phyloP scores from a whole-genome alignment of 2,888 invertebrate genomes.

The Epirrhoe alternata region DNA sequence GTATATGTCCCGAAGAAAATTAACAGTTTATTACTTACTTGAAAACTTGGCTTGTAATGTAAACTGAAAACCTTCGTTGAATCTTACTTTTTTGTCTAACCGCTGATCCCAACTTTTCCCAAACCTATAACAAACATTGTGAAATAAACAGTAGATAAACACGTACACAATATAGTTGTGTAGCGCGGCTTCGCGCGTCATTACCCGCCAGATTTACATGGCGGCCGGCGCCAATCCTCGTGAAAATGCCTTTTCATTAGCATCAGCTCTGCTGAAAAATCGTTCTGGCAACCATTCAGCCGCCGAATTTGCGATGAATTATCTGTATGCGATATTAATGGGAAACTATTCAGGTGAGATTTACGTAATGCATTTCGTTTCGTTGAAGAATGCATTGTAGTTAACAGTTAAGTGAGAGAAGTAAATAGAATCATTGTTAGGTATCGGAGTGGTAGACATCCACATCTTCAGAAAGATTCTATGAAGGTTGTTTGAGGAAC shows the following conservation, averaged over 20 bases:
- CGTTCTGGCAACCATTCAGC: conserved; percentile 67
- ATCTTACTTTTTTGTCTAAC: no score
- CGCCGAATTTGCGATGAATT: conserved; percentile 48
- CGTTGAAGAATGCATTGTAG: background rate
- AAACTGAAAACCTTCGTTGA: no score
- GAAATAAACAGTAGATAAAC: conserved; percentile 16
- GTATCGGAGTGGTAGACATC: no score
- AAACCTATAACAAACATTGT: conserved; percentile 4
- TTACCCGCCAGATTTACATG: conserved; percentile 78
- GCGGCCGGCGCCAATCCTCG: conserved; percentile 80
- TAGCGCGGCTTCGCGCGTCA: conserved; percentile 76
- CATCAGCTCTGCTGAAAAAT: conserved; percentile 80
- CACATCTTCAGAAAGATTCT: no score
- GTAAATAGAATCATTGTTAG: no score
- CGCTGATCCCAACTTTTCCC: conserved; percentile 27
- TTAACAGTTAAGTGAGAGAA: no score
- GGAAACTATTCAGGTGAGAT: conserved; percentile 12
- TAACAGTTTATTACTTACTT: no score
- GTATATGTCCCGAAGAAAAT: no score
- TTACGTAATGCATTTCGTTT: background rate
- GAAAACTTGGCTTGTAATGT: no score
- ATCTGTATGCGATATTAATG: conserved; percentile 34
- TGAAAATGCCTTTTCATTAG: conserved; percentile 83
- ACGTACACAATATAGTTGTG: conserved; percentile 55
- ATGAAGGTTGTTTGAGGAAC: no score